Evolutionary conservation across 2,888 invertebrate species (phyloP), one percentile per base, ranked within the genome.

Genomic region (Serrognathus titanus): DNA sequence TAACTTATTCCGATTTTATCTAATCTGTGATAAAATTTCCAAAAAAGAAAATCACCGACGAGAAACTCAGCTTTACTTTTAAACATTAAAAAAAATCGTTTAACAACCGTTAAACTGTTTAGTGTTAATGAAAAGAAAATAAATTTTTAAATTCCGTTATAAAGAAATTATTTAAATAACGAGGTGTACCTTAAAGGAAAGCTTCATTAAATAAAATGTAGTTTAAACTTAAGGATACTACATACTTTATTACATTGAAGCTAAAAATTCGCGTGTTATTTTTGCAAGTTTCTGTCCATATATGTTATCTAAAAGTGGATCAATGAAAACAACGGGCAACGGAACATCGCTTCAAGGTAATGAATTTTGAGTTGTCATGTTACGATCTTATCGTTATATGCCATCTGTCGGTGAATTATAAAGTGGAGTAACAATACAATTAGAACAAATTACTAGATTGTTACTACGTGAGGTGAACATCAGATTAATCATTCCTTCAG

Each of bases 271-370:
- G 24, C 24, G 7, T 5, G 24, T 4, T 31, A 31, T 31, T 31
- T 31, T 7, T 31, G 24, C 24, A 31, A 31, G 24, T 31, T 31
- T 6, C 13, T 16, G n/a, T 7, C 43, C 41, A 41, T 43, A 43
- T 43, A 43, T 20, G 43, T 13, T 43, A 43, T 43, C 43, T 43
- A 20, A 43, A 43, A 43, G 10, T 43, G 43, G 43, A 43, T 43
- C 43, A 43, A 43, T 43, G 43, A 43, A 43, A 43, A n/a, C 43
- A 16, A 43, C 43, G 20, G 9, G 3, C 43, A 16, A 43, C 43
- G 20, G 16, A 7, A 40, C 40, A 43, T 20, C 20, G 43, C 16
- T 43, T 10, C 43, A 43, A 43, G 43, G 43, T 43, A 16, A 16
- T 43, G 10, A 43, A 43, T 9, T 43, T 20, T 9, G 12, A 16